Evolutionary conservation across 2,888 invertebrate genomes (phyloP).

Genomic region (Caenorhabditis sp.): DNA sequence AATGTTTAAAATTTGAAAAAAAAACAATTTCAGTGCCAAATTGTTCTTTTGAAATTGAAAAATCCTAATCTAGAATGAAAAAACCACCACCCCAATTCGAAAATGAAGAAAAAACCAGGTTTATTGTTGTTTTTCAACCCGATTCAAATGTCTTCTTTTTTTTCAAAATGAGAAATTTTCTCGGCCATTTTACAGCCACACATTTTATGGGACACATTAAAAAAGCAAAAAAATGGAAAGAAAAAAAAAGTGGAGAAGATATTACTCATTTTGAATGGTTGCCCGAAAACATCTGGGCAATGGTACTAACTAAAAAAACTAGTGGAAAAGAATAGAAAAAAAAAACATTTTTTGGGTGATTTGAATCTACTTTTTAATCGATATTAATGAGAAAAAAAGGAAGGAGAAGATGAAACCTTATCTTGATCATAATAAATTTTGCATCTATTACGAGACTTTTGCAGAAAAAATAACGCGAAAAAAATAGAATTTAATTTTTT

Average conservation of each 20-base stretch:
- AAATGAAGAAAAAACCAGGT: neutral
- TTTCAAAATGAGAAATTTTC: neutral
- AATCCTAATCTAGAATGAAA: no score
- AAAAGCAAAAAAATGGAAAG: neutral
- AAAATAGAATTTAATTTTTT: no score
- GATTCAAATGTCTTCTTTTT: constrained; percentile 5
- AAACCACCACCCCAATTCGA: neutral
- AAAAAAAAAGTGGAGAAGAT: neutral
- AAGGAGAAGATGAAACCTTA: no score
- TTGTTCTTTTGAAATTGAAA: no score
- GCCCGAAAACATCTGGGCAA: neutral
- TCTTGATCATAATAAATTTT: no score
- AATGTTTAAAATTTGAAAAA: no score
- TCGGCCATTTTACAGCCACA: constrained; percentile 2
- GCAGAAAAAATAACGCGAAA: no score
- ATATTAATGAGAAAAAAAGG: no score
- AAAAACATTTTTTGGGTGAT: neutral
- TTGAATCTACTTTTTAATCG: neutral
- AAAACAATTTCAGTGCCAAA: no score
- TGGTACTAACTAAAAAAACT: constrained; percentile 4
- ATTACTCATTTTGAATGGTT: constrained; percentile 2
- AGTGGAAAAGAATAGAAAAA: neutral
- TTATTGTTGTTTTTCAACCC: neutral
- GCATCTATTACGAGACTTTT: no score
- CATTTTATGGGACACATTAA: neutral